A percentile compares a stretch with the other conserved stretches of the same genome.
These are phyloP conservation scores for Aurelia aurita DNA, from an alignment of 30 jellyfish, hydroid and myxozoan genomes.

Conservation along the genomic window DNA sequence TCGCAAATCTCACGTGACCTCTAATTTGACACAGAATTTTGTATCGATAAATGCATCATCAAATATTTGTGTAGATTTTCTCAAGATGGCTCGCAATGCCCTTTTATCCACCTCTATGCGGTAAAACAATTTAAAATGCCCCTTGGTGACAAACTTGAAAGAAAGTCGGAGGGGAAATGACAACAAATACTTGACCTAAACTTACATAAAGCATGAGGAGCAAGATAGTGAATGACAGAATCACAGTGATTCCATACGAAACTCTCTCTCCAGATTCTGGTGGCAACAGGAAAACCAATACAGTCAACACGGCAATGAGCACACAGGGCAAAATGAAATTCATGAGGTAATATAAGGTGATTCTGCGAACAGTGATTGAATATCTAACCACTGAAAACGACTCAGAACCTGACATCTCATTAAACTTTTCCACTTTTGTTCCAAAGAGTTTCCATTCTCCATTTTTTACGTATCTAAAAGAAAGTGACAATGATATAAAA, in stretches of 20 bases:
- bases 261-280: conserved; percentile 91
- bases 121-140: too few species aligned
- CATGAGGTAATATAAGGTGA: conserved; percentile 76
- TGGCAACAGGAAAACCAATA: conserved; percentile 81
- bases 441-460: conserved; percentile 81
- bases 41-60: too few species aligned
- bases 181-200: not conserved
- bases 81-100: too few species aligned
- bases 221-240: conserved; percentile 76
- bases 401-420: conserved; percentile 7
- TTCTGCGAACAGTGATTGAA: conserved; percentile 60
- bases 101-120: too few species aligned
- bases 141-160: too few species aligned
- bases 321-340: conserved; percentile 86
- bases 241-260: conserved; percentile 85
- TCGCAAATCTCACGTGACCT: too few species aligned
- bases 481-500: not conserved
- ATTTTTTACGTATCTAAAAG: conserved; percentile 53
- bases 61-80: too few species aligned
- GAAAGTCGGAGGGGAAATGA: not conserved
- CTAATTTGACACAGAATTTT: too few species aligned
- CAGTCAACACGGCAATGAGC: conserved; percentile 74
- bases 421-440: conserved; percentile 24
- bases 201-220: conserved; percentile 82
- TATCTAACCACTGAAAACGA: conserved; percentile 49